phyloP scores from a whole-genome alignment of 2,797 vertebrate species.

The Oreochromis grahami region DNA sequence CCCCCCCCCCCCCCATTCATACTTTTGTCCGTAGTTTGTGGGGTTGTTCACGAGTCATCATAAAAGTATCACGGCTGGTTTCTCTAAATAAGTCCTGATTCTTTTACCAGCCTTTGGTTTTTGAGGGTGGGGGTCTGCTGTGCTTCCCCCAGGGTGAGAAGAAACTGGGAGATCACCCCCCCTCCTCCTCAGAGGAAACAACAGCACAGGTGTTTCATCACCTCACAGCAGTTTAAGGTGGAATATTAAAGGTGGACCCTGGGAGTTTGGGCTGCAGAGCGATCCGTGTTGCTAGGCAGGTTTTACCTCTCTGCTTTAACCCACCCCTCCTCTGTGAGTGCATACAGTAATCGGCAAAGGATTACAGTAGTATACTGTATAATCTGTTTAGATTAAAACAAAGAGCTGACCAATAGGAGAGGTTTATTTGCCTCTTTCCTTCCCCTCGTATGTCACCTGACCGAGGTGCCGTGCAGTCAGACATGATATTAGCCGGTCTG shows the following conservation, averaged over 20 bases:
- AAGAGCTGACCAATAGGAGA: not conserved
- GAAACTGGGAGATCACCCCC: not conserved
- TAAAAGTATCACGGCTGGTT: not conserved
- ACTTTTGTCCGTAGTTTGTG: not conserved
- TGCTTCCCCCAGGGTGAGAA: not conserved
- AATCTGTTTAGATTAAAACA: not conserved
- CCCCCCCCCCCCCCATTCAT: not conserved
- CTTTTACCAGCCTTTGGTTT: not conserved
- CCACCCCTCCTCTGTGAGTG: not conserved
- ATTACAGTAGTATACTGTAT: not conserved
- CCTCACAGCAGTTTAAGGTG: not conserved
- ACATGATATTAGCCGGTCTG: accelerated
- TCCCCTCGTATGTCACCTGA: not conserved
- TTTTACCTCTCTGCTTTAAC: not conserved
- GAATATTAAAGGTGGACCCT: not conserved
- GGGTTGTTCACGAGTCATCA: not conserved
- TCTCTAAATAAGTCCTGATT: not conserved
- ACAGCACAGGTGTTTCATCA: not conserved
- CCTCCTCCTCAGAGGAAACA: not conserved
- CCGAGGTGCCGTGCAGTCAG: not conserved
- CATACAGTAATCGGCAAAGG: not conserved
- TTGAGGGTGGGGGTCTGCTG: not conserved
- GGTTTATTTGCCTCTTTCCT: not conserved
- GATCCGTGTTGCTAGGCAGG: constrained; percentile 8
- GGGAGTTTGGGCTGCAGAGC: not conserved